Conservation (phyloP, 2,797 vertebrate species). For the Cryptoprocta ferox region DNA sequence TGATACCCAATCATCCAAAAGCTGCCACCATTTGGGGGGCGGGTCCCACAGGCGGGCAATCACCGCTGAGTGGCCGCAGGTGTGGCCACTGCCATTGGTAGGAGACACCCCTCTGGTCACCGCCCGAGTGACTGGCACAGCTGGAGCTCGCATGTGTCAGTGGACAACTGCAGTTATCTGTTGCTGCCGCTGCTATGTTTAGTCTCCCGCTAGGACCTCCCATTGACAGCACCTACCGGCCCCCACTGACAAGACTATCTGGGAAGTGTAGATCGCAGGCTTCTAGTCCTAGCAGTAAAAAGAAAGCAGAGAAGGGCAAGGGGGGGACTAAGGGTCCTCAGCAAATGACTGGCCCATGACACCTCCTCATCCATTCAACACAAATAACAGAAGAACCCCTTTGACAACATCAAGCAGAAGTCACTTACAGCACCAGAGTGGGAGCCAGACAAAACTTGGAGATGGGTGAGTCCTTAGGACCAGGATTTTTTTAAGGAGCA, state of each 20-base stretch:
- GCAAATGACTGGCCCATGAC: neutral
- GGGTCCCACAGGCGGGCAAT: neutral
- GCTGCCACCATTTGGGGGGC: neutral
- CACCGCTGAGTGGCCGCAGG: neutral
- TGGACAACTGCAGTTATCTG: neutral
- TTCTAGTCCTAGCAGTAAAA: neutral
- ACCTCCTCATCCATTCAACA: neutral
- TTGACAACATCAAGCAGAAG: neutral
- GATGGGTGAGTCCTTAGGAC: neutral
- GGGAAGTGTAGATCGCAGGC: neutral
- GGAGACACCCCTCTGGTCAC: neutral
- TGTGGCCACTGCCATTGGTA: neutral
- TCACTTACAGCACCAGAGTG: neutral
- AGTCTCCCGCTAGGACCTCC: neutral
- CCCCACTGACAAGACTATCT: neutral
- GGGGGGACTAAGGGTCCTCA: neutral
- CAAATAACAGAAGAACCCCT: neutral
- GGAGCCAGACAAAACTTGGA: neutral
- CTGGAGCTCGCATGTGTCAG: neutral
- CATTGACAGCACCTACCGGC: neutral
- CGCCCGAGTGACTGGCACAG: neutral
- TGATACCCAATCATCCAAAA: neutral
- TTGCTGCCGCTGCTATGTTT: neutral
- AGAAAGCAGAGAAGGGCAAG: neutral
- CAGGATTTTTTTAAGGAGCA: neutral